These are phyloP conservation scores for Chrysocyon brachyurus DNA, from an alignment of 2,797 vertebrate species.

Conservation along the genomic window DNA sequence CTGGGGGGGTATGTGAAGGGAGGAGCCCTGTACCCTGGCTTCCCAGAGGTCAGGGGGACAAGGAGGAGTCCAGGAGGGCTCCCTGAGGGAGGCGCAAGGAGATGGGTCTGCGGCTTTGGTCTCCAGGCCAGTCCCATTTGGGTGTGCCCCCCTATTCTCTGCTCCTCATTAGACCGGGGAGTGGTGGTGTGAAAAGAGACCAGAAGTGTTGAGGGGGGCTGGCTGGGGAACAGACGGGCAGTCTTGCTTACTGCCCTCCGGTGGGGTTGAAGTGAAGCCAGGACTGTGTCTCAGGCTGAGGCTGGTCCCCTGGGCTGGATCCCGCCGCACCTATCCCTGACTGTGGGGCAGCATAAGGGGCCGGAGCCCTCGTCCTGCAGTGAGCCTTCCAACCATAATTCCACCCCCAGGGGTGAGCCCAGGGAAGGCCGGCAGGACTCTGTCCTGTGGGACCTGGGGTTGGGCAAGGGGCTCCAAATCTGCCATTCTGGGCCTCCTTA, in stretches of 20 bases:
- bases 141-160: not conserved
- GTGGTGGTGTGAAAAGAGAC: not conserved
- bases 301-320: not conserved
- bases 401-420: too few relatives aligned
- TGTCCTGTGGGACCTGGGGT: not conserved
- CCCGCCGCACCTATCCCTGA: not conserved
- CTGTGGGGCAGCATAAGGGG: not conserved
- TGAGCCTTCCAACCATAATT: not conserved
- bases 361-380: not conserved
- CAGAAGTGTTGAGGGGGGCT: rapidly evolving
- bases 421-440: too few relatives aligned
- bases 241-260: not conserved
- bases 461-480: not conserved
- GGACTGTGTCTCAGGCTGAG: not conserved
- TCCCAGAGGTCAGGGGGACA: not conserved
- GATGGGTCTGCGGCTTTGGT: not conserved
- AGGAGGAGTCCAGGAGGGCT: not conserved
- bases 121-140: not conserved
- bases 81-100: not conserved
- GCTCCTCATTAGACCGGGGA: not conserved
- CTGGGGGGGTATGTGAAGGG: not conserved
- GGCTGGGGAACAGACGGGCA: not conserved
- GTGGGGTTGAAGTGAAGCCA: not conserved
- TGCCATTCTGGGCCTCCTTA: not conserved
- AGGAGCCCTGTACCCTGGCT: not conserved